Percentiles rank a stretch among this genome's conserved stretches.
phyloP scores from a whole-genome alignment of 1,140 invertebrate species.

The Marisa cornuarietis region DNA sequence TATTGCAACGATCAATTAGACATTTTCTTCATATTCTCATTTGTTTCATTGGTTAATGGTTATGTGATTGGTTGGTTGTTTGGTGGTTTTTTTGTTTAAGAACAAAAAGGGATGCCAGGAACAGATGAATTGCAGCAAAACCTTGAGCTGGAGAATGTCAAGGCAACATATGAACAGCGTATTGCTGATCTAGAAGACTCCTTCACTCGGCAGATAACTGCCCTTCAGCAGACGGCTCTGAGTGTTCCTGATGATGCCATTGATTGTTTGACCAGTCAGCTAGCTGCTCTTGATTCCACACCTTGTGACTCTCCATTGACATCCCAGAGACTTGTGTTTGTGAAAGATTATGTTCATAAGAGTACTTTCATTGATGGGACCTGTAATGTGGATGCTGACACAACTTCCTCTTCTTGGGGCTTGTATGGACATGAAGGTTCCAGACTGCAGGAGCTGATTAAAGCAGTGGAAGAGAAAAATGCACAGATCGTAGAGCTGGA shows the following conservation, averaged over 20 bases:
- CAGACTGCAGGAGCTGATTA: constrained; percentile 18
- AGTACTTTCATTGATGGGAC: constrained; percentile 37
- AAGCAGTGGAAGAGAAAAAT: constrained; percentile 6
- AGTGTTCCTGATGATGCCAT: too few relatives aligned
- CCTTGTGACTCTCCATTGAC: constrained; percentile 7
- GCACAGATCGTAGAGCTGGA: constrained; percentile 13
- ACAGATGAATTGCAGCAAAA: constrained; percentile 15
- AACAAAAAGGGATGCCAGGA: constrained; percentile 12
- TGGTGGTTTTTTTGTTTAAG: neutral
- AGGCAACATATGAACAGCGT: constrained; percentile 43
- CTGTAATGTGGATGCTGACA: constrained; percentile 35
- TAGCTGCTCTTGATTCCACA: constrained; percentile 8
- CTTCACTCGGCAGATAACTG: constrained; percentile 35
- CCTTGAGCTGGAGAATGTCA: constrained; percentile 39
- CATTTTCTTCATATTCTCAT: too few relatives aligned
- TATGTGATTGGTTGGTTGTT: too few relatives aligned
- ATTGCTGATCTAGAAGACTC: constrained; percentile 40
- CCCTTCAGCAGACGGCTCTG: constrained; percentile 3
- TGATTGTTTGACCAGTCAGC: too few relatives aligned
- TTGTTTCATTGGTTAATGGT: too few relatives aligned
- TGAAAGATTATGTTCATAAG: constrained; percentile 38
- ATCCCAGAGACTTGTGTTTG: constrained; percentile 6
- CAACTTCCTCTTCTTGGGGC: constrained; percentile 12
- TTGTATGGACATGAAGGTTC: constrained; percentile 12
- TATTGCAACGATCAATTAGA: too few relatives aligned